Base-by-base conservation (phyloP, 2,888 invertebrate species). In the Sabellastarte sp. region DNA sequence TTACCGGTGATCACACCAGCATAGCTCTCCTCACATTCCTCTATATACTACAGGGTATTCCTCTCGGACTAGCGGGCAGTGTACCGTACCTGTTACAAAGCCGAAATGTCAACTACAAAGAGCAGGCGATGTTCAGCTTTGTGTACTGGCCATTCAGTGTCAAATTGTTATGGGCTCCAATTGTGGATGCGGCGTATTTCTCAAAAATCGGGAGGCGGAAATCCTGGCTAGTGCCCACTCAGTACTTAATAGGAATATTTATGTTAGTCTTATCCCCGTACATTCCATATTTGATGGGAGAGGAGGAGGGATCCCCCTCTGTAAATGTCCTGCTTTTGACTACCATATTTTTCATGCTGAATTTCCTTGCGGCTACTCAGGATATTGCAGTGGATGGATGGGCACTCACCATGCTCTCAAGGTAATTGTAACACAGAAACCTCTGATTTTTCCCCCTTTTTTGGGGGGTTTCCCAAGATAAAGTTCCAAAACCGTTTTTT, bases 341-440 rank as follows among this genome's bases (percentile, higher is more conserved):
- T 0, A 78, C 88, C 20, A 87, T 93, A 64, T 99, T 99, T 85
- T 92, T 98, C 81, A 86, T 89, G 62, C 86, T 99, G 2, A 98
- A 97, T 80, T 96, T 98, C 79, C 86, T 99, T 75, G 98, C 98
- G 3, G 98, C 99, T 1, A 99, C 99, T 1, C 99, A 99, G 86
- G 99, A 99, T 84, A 97, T 99, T 78, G 98, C 96, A 24, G 98
- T 99, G 0, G 99, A 99, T 86, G 99, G 99, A 29, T 99, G 99
- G 99, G 99, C 99, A 0, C 86, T 99, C 15, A 99, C 98, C 0
- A 99, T 99, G 95, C 86, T 99, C 1, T 93, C 94, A 78, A 91
- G 93, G 89, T 93, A 80, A 66, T 72, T 69, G 5, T n/a, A n/a
- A n/a, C n/a, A n/a, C n/a, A n/a, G n/a, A n/a, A n/a, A n/a, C n/a